Evolutionary conservation across 2,797 vertebrate genomes (phyloP).

Genomic region (Chelon auratus): DNA sequence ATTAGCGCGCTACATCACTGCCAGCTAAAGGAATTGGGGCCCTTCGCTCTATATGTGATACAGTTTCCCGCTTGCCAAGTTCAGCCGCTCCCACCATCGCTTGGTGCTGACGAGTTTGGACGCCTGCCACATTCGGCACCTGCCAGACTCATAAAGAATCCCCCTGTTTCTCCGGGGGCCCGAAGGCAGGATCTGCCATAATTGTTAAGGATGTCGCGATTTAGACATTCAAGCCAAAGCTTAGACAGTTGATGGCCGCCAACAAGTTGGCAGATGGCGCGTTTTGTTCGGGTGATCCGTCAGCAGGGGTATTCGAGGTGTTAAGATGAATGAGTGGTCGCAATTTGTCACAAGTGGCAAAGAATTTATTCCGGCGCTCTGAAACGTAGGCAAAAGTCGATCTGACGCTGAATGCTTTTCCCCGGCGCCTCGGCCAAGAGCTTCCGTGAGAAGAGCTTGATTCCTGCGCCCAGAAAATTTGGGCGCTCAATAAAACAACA

Average conservation of each 20-base stretch:
- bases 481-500: conserved; percentile 18
- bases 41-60: conserved; percentile 69
- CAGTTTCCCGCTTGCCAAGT: conserved; percentile 72
- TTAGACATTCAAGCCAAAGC: conserved; percentile 67
- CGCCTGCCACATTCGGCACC: conserved; percentile 73
- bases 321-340: conserved; percentile 55
- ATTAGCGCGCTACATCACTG: conserved; percentile 63
- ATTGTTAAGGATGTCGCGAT: conserved; percentile 79
- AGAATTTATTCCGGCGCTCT: conserved; percentile 20
- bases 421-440: conserved; percentile 24
- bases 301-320: conserved; percentile 54
- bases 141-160: conserved; percentile 81
- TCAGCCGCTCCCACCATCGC: conserved; percentile 56
- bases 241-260: conserved; percentile 64
- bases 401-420: conserved; percentile 32
- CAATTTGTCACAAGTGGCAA: conserved; percentile 55
- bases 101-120: conserved; percentile 70
- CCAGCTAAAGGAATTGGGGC: conserved; percentile 59
- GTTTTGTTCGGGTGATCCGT: conserved; percentile 70
- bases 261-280: conserved; percentile 78
- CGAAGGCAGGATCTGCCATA: conserved; percentile 73
- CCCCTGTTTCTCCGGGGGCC: conserved; percentile 70
- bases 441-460: conserved; percentile 14
- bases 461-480: conserved; percentile 26
- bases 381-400: conserved; percentile 43